A percentile compares a stretch with the other conserved stretches of the same genome.
Evolutionary conservation across 2,113 vertebrate species (phyloP).

Genomic region (Oreotragus oreotragus): DNA sequence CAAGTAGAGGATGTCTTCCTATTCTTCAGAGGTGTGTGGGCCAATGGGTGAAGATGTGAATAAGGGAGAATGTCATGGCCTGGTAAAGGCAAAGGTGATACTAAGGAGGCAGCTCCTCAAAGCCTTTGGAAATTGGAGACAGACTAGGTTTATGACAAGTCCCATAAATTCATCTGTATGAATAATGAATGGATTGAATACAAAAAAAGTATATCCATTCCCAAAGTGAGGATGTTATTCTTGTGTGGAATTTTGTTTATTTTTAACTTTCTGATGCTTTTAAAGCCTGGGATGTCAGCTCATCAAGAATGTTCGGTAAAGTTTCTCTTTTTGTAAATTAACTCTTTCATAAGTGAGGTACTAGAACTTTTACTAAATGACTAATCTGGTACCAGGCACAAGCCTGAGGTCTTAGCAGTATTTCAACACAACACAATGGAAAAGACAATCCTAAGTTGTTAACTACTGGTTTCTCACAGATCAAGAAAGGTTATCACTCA

Average conservation of each 20-base stretch:
- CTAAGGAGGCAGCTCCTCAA: not conserved
- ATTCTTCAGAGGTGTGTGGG: not conserved
- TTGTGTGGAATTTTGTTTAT: not conserved
- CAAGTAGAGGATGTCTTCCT: not conserved
- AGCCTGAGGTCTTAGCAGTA: not conserved
- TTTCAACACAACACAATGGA: not conserved
- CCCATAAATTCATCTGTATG: not conserved
- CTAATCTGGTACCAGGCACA: not conserved
- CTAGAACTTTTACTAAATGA: slow-evolving; percentile 14
- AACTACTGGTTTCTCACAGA: not conserved
- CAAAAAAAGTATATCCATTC: not conserved
- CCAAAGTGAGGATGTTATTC: not conserved
- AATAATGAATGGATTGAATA: not conserved
- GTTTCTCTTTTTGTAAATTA: not conserved
- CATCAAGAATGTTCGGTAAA: not conserved
- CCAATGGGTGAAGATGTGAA: not conserved
- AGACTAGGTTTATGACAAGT: not conserved
- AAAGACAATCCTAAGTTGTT: not conserved
- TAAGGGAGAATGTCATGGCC: not conserved
- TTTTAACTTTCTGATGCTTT: not conserved
- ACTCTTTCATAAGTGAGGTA: not conserved
- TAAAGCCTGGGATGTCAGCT: not conserved
- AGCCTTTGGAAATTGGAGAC: not conserved
- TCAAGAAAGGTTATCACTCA: not conserved
- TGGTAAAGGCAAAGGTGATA: not conserved